A percentile compares a stretch with the other conserved stretches of the same genome.
These are phyloP conservation scores for Puntigrus tetrazona DNA, from an alignment of 2,113 vertebrate genomes.

Conservation along the genomic window DNA sequence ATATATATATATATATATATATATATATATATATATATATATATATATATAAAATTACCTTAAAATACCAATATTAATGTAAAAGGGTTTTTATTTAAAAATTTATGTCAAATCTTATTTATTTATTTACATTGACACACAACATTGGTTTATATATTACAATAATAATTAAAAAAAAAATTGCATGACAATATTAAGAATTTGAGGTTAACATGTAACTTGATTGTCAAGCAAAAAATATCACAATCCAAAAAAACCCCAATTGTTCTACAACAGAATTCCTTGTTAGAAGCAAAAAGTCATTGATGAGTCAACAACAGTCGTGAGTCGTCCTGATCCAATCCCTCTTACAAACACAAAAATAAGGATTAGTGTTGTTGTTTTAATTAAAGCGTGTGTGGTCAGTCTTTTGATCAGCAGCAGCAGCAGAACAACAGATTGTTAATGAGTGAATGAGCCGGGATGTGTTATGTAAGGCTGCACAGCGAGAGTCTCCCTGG, in stretches of 20 bases:
- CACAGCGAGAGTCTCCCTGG: conserved; percentile 13
- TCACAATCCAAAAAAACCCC: neutral
- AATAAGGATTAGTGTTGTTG: neutral
- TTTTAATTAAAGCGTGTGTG: neutral
- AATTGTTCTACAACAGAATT: neutral
- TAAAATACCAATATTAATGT: too few relatives aligned
- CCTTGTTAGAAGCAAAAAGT: neutral
- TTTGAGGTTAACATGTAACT: neutral
- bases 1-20: too few relatives aligned
- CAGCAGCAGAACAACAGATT: conserved; percentile 8
- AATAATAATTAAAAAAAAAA: too few relatives aligned
- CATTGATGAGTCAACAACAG: neutral
- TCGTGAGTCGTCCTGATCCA: neutral
- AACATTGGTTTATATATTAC: neutral
- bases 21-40: too few relatives aligned
- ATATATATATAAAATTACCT: too few relatives aligned
- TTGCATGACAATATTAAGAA: neutral
- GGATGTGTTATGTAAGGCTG: conserved; percentile 18
- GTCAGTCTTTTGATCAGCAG: conserved; percentile 25
- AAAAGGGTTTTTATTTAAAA: too few relatives aligned
- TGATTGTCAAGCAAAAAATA: neutral
- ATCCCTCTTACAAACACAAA: neutral
- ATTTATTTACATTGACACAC: neutral
- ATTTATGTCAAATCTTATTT: too few relatives aligned
- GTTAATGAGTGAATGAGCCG: neutral